These are phyloP conservation scores for Oeneis ivallda DNA, from an alignment of 2,888 invertebrate genomes.

Conservation along the genomic window DNA sequence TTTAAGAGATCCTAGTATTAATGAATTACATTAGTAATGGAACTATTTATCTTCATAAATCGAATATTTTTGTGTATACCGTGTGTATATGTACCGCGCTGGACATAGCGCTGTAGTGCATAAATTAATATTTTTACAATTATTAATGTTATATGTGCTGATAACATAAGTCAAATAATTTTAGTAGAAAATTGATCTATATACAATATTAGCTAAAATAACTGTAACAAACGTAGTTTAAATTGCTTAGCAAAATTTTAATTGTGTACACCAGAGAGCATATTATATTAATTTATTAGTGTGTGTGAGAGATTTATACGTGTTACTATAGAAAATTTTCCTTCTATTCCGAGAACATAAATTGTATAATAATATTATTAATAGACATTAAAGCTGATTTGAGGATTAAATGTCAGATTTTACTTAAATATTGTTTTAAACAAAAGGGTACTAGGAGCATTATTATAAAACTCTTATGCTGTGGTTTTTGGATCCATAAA, in stretches of 20 bases:
- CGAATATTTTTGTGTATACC: slow-evolving; percentile 10
- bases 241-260: neutral
- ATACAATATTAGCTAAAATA: slow-evolving; percentile 5
- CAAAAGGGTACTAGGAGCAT: too few species aligned
- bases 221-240: neutral
- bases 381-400: neutral
- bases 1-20: slow-evolving; percentile 35
- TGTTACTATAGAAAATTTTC: neutral
- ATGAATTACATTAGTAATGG: slow-evolving; percentile 17
- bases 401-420: neutral
- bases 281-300: neutral
- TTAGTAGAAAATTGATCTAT: slow-evolving; percentile 12
- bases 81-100: too few species aligned
- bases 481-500: too few species aligned
- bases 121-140: neutral
- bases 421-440: neutral
- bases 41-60: slow-evolving; percentile 28
- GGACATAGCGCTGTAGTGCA: neutral
- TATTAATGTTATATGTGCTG: neutral
- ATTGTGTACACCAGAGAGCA: neutral
- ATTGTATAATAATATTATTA: slow-evolving; percentile 6
- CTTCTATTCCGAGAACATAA: neutral
- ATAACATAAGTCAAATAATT: slow-evolving; percentile 6
- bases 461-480: too few species aligned
- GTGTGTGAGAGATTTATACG: neutral